phyloP scores from a whole-genome alignment of 2,888 invertebrate genomes.

The Argyra leucocephala region DNA sequence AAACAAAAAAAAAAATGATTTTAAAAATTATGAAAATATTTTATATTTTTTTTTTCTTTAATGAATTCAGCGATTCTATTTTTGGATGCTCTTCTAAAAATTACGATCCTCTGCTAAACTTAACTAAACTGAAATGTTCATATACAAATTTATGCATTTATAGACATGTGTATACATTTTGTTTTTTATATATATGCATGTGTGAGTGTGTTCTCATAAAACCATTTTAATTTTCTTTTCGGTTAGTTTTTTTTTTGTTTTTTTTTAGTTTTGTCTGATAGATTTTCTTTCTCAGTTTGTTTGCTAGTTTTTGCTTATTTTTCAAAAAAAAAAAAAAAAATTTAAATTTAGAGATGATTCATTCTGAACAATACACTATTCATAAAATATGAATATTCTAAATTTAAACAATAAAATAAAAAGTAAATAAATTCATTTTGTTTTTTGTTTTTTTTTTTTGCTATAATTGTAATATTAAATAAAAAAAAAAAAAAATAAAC shows the following conservation, averaged over 20 bases:
- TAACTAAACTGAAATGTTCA: not conserved
- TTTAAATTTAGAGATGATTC: not conserved
- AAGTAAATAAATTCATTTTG: not conserved
- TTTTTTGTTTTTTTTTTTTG: not conserved
- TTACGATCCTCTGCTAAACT: not conserved
- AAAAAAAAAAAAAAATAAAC: too few relatives aligned
- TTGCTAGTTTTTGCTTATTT: too few relatives aligned
- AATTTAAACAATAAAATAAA: not conserved
- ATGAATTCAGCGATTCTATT: slow-evolving; percentile 6
- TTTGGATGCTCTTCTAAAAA: not conserved
- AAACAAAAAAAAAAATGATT: not conserved
- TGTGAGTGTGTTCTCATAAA: too few relatives aligned
- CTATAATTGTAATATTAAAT: too few relatives aligned
- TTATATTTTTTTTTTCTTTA: not conserved
- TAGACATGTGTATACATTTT: not conserved
- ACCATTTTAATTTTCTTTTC: not conserved
- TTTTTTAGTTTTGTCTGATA: not conserved
- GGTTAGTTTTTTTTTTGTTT: not conserved
- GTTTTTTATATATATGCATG: not conserved
- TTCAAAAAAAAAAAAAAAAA: too few relatives aligned
- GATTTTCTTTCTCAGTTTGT: too few relatives aligned
- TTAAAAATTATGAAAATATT: too few relatives aligned
- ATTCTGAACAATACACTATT: not conserved
- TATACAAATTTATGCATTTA: not conserved
- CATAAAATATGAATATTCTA: too few relatives aligned